Evolutionary conservation across 2,888 invertebrate genomes (phyloP).

Genomic region (Tetramorium bicarinatum): DNA sequence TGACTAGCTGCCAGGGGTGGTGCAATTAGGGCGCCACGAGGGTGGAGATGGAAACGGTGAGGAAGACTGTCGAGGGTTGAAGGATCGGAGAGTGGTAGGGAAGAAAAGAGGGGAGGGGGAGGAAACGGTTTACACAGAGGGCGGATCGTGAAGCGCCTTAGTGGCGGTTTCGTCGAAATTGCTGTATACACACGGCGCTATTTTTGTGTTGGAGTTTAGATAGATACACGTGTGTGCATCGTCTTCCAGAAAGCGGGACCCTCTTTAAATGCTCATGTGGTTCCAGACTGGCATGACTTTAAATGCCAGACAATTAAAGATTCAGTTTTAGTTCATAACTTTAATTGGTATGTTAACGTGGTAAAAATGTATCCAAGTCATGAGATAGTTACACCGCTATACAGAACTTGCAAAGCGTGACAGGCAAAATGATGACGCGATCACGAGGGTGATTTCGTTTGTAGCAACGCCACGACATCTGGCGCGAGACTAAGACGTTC

Average conservation of each 20-base stretch:
- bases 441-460: neutral
- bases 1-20: slow-evolving; percentile 78
- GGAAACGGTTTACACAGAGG: slow-evolving; percentile 80
- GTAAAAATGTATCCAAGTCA: neutral
- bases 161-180: slow-evolving; percentile 33
- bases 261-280: neutral
- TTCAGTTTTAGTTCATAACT: neutral
- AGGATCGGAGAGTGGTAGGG: slow-evolving; percentile 73
- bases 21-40: slow-evolving; percentile 72
- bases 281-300: neutral
- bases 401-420: neutral
- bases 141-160: slow-evolving; percentile 72
- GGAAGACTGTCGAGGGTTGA: slow-evolving; percentile 79
- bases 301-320: neutral
- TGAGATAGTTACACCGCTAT: neutral
- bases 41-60: slow-evolving; percentile 56
- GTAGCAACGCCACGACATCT: neutral
- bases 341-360: neutral
- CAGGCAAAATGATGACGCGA: neutral
- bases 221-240: neutral
- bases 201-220: slow-evolving; percentile 10
- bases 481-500: neutral
- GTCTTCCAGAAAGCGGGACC: neutral
- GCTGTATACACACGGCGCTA: slow-evolving; percentile 33
- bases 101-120: slow-evolving; percentile 66